Base-by-base conservation (phyloP, 2,113 vertebrate genomes). In the Larimichthys polyactis region DNA sequence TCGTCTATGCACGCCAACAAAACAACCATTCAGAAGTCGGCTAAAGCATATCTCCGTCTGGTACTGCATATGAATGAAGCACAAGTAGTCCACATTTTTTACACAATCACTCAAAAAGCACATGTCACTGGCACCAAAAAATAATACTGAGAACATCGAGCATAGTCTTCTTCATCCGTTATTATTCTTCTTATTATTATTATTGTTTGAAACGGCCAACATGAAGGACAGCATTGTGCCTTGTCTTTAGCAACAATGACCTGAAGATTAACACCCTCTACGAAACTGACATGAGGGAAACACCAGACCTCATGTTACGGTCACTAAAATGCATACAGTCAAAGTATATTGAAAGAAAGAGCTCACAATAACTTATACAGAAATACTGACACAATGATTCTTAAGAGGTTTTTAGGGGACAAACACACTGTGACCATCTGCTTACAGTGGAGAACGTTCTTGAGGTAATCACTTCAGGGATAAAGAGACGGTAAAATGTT, bases 51-150 rank as follows among this genome's bases (percentile, higher is more conserved):
- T 87, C 73, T 90, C 75, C 66, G 9, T 84, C 69, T 54, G 67
- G 64, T 75, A 82, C 65, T 76, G 86, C 82, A 88, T 75, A 86
- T 79, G 78, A 78, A 89, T 79, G 89, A 90, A 89, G 78, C 81
- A 89, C 87, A 72, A 85, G 83, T 78, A 80, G 82, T 86, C 77
- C 75, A 91, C 81, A 11, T 79, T 74, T 87, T 87, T 79, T 68
- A 88, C 76, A 94, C 79, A 89, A 88, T 89, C 90, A 93, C 89
- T 86, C 87, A 75, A 84, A 91, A 66, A 90, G 68, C 77, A 93
- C 89, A 77, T 70, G 71, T 87, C 67, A 93, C 91, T 49, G 70
- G 82, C 82, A 90, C 85, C 78, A 67, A 87, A 90, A 8, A 85
- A 91, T 68, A 90, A 87, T 60, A 93, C 87, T 87, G 57, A 92